Evolutionary conservation across 30 jellyfish, hydroid and myxozoan genomes (phyloP).

Genomic region (Sanderia malayensis): DNA sequence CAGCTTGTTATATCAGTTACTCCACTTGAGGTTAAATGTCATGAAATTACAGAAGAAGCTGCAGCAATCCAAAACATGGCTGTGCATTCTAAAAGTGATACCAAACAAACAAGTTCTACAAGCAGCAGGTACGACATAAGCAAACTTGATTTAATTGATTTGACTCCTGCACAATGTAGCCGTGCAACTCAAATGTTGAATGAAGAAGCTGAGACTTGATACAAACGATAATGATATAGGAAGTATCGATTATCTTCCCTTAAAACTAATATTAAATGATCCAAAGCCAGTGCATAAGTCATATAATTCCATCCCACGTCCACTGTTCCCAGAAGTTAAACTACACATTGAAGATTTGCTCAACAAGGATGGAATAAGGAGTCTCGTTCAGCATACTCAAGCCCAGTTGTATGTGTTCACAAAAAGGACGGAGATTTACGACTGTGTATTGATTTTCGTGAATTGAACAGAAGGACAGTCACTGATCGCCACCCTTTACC

Average conservation of each 20-base stretch:
- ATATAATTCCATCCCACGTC: conserved; percentile 23
- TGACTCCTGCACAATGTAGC: too few species aligned
- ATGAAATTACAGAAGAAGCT: too few species aligned
- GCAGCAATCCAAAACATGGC: too few species aligned
- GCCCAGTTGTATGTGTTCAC: conserved; percentile 45
- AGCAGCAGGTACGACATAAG: too few species aligned
- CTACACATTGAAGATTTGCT: conserved; percentile 30
- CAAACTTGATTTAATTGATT: too few species aligned
- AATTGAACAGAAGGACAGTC: conserved; percentile 25
- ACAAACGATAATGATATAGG: conserved; percentile 25
- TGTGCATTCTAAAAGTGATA: too few species aligned
- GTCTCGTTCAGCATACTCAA: conserved; percentile 36
- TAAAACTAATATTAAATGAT: conserved; percentile 15
- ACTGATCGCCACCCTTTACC: conserved; percentile 60
- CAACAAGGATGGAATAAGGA: conserved; percentile 36
- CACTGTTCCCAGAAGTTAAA: conserved; percentile 40
- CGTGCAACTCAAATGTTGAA: too few species aligned
- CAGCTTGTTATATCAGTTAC: too few species aligned
- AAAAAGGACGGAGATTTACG: conserved; percentile 32
- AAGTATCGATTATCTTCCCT: conserved; percentile 6
- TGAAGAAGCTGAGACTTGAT: too few species aligned
- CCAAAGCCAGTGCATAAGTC: conserved; percentile 37
- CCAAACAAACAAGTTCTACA: too few species aligned
- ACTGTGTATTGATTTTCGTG: conserved; percentile 44
- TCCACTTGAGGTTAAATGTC: too few species aligned